Base-by-base conservation (phyloP, 2,888 invertebrate species). In the Diabrotica balteata region DNA sequence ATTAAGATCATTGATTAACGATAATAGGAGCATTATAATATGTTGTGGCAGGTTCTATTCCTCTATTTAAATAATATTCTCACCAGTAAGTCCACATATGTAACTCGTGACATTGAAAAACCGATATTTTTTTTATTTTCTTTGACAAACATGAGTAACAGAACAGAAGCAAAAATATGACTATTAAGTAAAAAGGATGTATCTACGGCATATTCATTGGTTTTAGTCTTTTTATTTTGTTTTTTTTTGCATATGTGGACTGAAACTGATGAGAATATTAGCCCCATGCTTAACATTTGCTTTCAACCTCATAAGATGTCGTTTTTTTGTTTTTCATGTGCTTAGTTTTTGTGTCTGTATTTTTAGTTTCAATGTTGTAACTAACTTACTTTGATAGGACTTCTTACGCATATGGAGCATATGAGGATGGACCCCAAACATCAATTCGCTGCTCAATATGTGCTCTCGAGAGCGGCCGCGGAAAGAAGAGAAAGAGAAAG, bases 381-480 rank as follows among this genome's bases (percentile, higher is more conserved):
- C 50, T 62, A 55, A 60, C 8, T 42, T 45, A 64, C 42, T 57
- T 59, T 63, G 57, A 44, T 86, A 96, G 96, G 96, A 80, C 88
- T 96, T 45, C 88, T 96, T 67, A 93, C 94, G 68, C 96, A 96
- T 83, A 96, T 96, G 96, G 96, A 96, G 80, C 95, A 96, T 83
- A 96, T 96, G 96, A 89, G 96, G 80, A 96, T 96, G 95, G 96
- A 96, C 83, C 95, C 96, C 0, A 96, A 96, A 84, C 96, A 96
- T 86, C 96, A 96, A 84, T 96, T 96, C 80, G 96, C 96, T 51
- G 96, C 96, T 44, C 96, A 96, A 82, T 96, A 96, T 85, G 95
- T 96, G 53, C 86, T 96, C 47, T 94, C 94, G 66, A 86, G 95
- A 76, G 96, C 96, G 8, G 96, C 96, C 7, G 96, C 96, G 11